Base-by-base conservation (phyloP, 2,888 invertebrate species). In the Mimachlamys varia region DNA sequence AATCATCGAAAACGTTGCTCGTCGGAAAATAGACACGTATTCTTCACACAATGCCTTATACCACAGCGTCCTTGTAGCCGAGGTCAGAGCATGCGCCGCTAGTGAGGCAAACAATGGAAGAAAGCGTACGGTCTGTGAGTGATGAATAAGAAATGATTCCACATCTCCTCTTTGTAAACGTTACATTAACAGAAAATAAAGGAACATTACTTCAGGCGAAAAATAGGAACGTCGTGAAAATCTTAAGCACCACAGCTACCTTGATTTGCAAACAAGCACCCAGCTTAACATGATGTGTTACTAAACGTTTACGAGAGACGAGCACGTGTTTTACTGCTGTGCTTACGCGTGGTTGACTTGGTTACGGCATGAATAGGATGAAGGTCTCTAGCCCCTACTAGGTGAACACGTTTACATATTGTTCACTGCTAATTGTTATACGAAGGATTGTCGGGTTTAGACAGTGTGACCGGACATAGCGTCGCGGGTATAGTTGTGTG, bases 1-100 rank as follows among this genome's bases (percentile, higher is more conserved):
- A 27, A 76, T 76, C 76, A 76, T 27, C 76, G 76, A 76, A 76
- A 27, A 27, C 33, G 76, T 76, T 76, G 76, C 22, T 58, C 58
- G 58, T 76, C 76, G 76, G 76, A 76, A 76, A 76, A 27, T 33
- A 76, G 76, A 76, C 76, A 76, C 76, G 13, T 33, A 76, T 7
- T 7, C 76, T 76, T 76, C 76, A 76, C 76, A 76, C 3, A 76
- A 33, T 76, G 76, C 76, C 76, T 76, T 76, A 76, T 33, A 76
- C 76, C 76, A 76, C 76, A 33, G 76, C 76, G 76, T 27, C 76
- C 76, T 22, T n/a, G 62, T n/a, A 62, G 3, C 62, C 62, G 22
- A 58, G 12, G 19, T 53, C 17, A 53, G 53, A 53, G 53, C 53
- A 53, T 5, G 19, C 13, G 53, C 27, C n/a, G 12, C 2, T 27